phyloP scores from a whole-genome alignment of 2,888 invertebrate species.

The Caenorhabditis sp. region DNA sequence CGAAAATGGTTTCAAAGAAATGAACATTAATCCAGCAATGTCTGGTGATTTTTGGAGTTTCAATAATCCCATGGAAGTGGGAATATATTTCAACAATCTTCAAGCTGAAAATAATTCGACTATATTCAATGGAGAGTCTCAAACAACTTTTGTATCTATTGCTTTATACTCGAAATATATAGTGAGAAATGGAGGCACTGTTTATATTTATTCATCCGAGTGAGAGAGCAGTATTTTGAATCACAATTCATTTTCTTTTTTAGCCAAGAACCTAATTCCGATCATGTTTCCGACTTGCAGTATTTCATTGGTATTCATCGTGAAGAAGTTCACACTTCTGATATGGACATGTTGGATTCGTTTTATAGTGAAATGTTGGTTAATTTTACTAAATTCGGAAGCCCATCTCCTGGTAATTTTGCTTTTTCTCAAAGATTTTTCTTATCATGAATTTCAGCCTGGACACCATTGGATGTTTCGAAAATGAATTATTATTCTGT shows the following conservation, averaged over 20 bases:
- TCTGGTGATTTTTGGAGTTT: conserved; percentile 28
- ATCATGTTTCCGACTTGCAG: conserved; percentile 28
- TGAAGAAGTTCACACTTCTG: conserved; percentile 16
- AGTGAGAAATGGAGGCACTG: conserved; percentile 14
- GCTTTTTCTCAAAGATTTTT: conserved; percentile 1
- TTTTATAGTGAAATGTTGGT: conserved; percentile 23
- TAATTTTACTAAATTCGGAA: conserved; percentile 22
- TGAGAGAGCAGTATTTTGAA: not conserved
- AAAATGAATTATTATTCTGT: conserved; percentile 31
- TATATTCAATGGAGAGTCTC: conserved; percentile 2
- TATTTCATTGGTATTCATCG: conserved; percentile 32
- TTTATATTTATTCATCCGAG: conserved; percentile 25
- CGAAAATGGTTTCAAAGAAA: conserved; percentile 6
- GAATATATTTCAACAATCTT: conserved; percentile 7
- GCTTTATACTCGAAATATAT: conserved; percentile 10
- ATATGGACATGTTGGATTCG: conserved; percentile 28
- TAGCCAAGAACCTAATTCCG: conserved; percentile 17
- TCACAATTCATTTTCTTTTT: not conserved
- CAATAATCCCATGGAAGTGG: conserved; percentile 29
- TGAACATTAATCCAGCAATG: conserved; percentile 20
- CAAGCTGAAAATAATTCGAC: conserved; percentile 1
- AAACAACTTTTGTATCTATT: conserved; percentile 14
- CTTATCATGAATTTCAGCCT: conserved; percentile 14
- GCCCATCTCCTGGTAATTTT: conserved; percentile 27
- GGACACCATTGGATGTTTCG: conserved; percentile 15